Evolutionary conservation across 2,888 invertebrate species (phyloP), one percentile per base, ranked within the genome.

Genomic region (Autographa pulchrina): DNA sequence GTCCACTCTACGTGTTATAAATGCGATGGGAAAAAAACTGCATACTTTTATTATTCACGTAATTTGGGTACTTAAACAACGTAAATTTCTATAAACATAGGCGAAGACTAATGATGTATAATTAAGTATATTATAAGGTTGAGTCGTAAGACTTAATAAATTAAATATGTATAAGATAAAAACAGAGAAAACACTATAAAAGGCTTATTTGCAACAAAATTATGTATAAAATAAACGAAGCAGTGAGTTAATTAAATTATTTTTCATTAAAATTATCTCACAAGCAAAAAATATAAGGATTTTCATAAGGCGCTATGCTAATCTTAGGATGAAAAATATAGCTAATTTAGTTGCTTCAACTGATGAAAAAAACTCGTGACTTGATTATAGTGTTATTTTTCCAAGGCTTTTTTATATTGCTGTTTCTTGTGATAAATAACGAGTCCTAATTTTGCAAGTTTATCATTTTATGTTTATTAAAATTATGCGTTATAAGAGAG

Each of bases 201-300:
- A 25, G 25, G 25, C 25, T 25, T 3, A 25, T 25, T 25, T 25
- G 3, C 25, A 8, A 32, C 31, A 35, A 72, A 72, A 18, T 52
- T 62, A 38, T 54, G n/a, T 9, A 63, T 58, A 31, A 66, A 70
- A 75, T 25, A 68, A 66, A 56, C 31, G 38, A 16, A 59, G 43
- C 48, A 68, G 59, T 54, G 16, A 65, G 61, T 73, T 66, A 68
- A 62, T 76, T 80, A 61, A 3, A 62, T 32, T 66, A 68, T 58
- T 75, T 82, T 76, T 70, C 70, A 78, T 80, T 70, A 80, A 59
- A 64, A 54, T 56, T 43, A 38, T 43, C 59, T 66, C 61, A 56
- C n/a, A 52, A 56, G 61, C 9, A 63, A 62, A 71, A 68, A 80
- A 71, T 31, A 68, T 18, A 13, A 62, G 3, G 31, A 69, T 69